These are phyloP conservation scores for Amblyjoppa fuscipennis DNA, from an alignment of 2,888 invertebrate genomes.

Conservation along the genomic window DNA sequence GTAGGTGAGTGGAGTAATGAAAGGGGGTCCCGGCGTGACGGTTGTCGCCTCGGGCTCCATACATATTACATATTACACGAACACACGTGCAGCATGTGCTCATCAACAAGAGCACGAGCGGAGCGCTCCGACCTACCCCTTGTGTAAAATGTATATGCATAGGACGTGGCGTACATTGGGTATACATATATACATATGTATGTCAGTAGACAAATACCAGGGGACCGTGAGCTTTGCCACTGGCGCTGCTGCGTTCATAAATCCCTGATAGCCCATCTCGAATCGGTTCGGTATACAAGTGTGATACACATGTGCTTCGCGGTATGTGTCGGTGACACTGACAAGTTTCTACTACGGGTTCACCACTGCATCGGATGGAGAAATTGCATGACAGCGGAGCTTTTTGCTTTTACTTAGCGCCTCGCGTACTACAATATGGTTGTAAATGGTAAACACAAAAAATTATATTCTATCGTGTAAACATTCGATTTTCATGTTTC, in stretches of 20 bases:
- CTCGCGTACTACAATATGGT: too few relatives aligned
- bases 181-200: background rate
- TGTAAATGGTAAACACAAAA: too few relatives aligned
- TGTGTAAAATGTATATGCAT: constrained; percentile 36
- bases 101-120: constrained; percentile 38
- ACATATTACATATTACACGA: constrained; percentile 59
- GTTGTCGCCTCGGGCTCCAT: constrained; percentile 51
- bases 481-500: too few relatives aligned
- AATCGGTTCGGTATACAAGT: background rate
- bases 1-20: constrained; percentile 8
- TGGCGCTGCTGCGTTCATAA: constrained; percentile 7
- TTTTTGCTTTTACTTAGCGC: too few relatives aligned
- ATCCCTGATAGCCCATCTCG: constrained; percentile 31
- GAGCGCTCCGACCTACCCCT: constrained; percentile 26
- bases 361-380: background rate
- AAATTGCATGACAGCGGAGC: background rate
- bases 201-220: constrained; percentile 5
- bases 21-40: constrained; percentile 28
- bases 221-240: constrained; percentile 23
- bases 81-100: constrained; percentile 49
- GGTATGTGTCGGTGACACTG: background rate
- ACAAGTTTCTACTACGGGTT: background rate
- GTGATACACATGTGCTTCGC: background rate
- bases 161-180: background rate
- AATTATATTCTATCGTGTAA: too few relatives aligned